Base-by-base conservation (phyloP, 2,113 vertebrate genomes). In the Ahaetulla prasina region DNA sequence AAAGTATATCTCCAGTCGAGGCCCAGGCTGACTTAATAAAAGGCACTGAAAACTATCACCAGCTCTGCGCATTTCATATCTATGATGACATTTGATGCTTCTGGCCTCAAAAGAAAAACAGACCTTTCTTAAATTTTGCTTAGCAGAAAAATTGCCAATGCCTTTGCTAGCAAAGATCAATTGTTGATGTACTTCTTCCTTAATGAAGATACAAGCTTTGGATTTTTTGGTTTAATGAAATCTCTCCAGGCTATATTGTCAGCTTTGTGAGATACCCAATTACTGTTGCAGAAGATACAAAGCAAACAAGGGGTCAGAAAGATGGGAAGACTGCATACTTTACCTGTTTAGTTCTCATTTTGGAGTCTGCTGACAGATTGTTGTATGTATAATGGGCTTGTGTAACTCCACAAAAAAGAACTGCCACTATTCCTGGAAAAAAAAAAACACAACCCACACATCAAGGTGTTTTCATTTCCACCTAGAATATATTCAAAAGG, bases 351-450 rank as follows among this genome's bases (percentile, higher is more conserved):
- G 97, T 98, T 95, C 98, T 98, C 94, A 96, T 94, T 96, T 97
- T 98, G 96, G 97, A 98, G 94, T 98, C 98, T 6, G 93, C 16
- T 2, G 98, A 98, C 88, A 98, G 96, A 86, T 99, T 99, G 96
- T 98, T 98, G 96, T 97, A 96, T 52, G 98, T 99, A 90, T 98
- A 98, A 92, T 98, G 98, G 27, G 98, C 98, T 93, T 99, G 98
- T 9, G 98, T 98, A 91, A 99, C 97, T 94, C 98, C 98, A 93
- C 98, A 98, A 96, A 98, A 98, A 93, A 99, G 97, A 93, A 98
- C 98, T 23, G 98, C 98, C 60, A 98, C 98, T 93, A 98, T 98
- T 57, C 98, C 98, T 98, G 97, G 90, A 97, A 98, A 97, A 96
- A 94, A 89, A 54, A 94, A 89, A 52, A 91, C 86, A 95, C 7